phyloP scores from a whole-genome alignment of 1,140 invertebrate genomes.

The Atta cephalotes region DNA sequence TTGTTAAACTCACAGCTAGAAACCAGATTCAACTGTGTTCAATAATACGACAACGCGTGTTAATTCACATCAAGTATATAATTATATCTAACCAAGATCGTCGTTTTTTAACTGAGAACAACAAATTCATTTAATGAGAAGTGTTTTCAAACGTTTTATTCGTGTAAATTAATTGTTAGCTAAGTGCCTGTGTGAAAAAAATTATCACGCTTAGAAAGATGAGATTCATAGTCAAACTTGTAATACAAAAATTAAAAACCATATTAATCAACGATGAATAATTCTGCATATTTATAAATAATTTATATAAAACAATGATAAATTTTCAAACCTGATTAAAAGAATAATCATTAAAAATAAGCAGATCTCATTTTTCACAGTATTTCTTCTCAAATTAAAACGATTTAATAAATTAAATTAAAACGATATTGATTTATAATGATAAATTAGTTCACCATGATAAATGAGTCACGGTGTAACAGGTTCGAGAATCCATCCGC shows the following conservation, averaged over 20 bases:
- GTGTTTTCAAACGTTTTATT: not conserved
- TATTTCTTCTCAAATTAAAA: not conserved
- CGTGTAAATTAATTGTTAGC: conserved; percentile 41
- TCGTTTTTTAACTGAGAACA: conserved; percentile 26
- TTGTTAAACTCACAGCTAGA: conserved; percentile 7
- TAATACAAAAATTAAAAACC: not conserved
- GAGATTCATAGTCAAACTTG: not conserved
- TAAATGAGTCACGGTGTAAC: conserved; percentile 11
- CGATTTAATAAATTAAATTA: not conserved
- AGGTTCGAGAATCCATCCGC: conserved; percentile 24
- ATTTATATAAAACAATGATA: no score
- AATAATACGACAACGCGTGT: conserved; percentile 17
- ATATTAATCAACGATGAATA: not conserved
- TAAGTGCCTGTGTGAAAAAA: not conserved
- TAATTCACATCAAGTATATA: conserved; percentile 36
- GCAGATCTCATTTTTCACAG: no score
- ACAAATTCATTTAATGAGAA: not conserved
- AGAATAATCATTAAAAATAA: no score
- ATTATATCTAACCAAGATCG: conserved; percentile 27
- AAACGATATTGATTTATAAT: conserved; percentile 8
- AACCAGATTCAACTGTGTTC: not conserved
- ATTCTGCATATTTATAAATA: not conserved
- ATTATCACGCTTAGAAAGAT: not conserved
- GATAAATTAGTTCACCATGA: not conserved
- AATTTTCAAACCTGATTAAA: no score